A percentile compares a stretch with the other conserved stretches of the same genome.
phyloP scores from a whole-genome alignment of 1,140 invertebrate genomes.

The Contarinia nasturtii region DNA sequence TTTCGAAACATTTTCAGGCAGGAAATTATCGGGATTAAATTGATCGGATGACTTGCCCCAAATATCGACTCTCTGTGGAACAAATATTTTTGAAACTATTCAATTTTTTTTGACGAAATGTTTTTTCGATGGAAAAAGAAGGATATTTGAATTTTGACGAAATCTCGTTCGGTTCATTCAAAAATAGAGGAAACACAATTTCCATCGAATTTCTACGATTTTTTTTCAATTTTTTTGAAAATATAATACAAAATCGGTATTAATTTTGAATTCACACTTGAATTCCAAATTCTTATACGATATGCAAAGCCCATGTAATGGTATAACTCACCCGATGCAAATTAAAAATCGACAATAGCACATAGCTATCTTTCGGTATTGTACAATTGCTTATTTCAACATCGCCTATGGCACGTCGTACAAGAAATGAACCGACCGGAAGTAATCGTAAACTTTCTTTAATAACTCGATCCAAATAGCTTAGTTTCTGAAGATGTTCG shows the following conservation, averaged over 20 bases:
- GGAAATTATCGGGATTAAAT: slow-evolving; percentile 50
- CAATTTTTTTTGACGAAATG: slow-evolving; percentile 26
- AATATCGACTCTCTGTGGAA: slow-evolving; percentile 16
- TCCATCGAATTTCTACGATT: slow-evolving; percentile 11
- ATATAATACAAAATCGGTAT: no score
- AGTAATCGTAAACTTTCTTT: slow-evolving; percentile 43
- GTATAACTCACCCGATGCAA: neutral
- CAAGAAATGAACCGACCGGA: slow-evolving; percentile 36
- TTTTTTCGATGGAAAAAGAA: no score
- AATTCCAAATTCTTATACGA: no score
- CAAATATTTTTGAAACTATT: slow-evolving; percentile 8
- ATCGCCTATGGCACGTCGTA: slow-evolving; percentile 12
- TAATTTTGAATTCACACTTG: no score
- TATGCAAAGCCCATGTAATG: no score
- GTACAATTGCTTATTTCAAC: neutral
- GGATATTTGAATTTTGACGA: no score
- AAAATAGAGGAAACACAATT: no score
- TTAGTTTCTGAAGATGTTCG: slow-evolving; percentile 35
- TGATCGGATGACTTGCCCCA: slow-evolving; percentile 39
- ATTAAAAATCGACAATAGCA: neutral
- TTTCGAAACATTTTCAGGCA: slow-evolving; percentile 28
- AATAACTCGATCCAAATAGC: slow-evolving; percentile 40
- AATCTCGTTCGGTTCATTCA: slow-evolving; percentile 16
- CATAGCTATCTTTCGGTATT: slow-evolving; percentile 1
- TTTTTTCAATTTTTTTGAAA: no score